Base-by-base conservation (phyloP, 2,888 invertebrate species). In the Pyrocoelia pectoralis region DNA sequence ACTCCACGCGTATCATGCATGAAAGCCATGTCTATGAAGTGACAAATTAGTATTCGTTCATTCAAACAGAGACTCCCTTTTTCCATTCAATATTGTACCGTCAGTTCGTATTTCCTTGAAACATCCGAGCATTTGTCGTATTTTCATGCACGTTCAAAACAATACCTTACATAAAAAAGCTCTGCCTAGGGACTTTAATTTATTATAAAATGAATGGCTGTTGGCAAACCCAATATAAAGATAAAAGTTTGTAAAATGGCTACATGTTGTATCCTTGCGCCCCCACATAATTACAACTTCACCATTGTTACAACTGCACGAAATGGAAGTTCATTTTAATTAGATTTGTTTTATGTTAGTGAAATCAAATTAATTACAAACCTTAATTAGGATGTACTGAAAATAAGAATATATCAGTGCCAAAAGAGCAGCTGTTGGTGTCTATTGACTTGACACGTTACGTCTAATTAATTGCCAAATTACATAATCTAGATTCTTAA, bases 1-100 rank as follows among this genome's bases (percentile, higher is more conserved):
- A 60, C 60, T 60, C 17, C 18, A 10, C 18, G 14, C 46, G 3
- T 24, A 24, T 24, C 24, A 24, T 24, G 24, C 24, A 24, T 24
- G 24, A 24, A 24, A 24, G 6, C 24, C 24, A 6, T 24, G 24
- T 24, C 24, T 24, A 6, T 24, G 24, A 24, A 24, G 24, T 24
- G 4, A 5, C 33, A n/a, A 33, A 4, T 33, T 33, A 33, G 9
- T 33, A n/a, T 3, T n/a, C 33, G n/a, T n/a, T 33, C 2, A 33
- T 8, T 4, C 33, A 33, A 33, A 33, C 10, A 33, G 33, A n/a
- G n/a, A 24, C 3, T 5, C 9, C 9, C 33, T n/a, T 8, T n/a
- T 33, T 33, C 33, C 33, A 33, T 33, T 33, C 33, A 33, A 33
- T 33, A 33, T 33, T 33, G 33, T 10, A 33, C 8, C 33, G 8